These are phyloP conservation scores for Tetramorium bicarinatum DNA, from an alignment of 2,888 invertebrate genomes.

Conservation along the genomic window DNA sequence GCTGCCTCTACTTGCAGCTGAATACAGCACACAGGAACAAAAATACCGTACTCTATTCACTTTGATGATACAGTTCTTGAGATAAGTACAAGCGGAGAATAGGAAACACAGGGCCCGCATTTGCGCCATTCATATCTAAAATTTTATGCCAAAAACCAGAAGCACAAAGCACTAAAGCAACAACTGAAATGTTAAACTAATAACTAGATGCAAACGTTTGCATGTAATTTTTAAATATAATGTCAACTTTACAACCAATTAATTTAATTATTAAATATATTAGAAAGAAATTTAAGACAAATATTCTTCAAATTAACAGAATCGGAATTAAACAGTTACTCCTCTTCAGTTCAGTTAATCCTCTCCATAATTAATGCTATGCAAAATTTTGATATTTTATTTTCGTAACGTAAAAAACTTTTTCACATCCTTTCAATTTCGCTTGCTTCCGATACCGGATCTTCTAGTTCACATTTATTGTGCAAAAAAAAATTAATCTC, in stretches of 20 bases:
- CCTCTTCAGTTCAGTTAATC: not conserved
- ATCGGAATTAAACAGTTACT: not conserved
- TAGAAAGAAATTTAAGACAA: not conserved
- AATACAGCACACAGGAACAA: constrained; percentile 25
- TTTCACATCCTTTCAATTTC: not conserved
- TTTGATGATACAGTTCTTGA: constrained; percentile 41
- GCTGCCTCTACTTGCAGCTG: constrained; percentile 2
- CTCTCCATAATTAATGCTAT: not conserved
- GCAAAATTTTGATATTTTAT: not conserved
- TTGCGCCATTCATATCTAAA: constrained; percentile 4
- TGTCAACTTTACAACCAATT: not conserved
- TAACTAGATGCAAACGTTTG: not conserved
- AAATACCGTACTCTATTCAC: constrained; percentile 42
- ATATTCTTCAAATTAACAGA: not conserved
- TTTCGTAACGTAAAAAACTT: not conserved
- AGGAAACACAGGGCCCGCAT: constrained; percentile 38
- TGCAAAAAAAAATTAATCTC: not conserved
- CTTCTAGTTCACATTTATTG: constrained; percentile 4
- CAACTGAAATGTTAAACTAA: constrained; percentile 5
- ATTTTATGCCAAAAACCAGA: constrained; percentile 11
- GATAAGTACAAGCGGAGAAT: constrained; percentile 36
- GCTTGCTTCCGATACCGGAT: not conserved
- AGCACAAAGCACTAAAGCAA: not conserved
- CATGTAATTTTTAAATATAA: not conserved
- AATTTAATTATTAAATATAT: not conserved